Percentiles rank a stretch among this genome's conserved stretches.
Conservation (phyloP, 1,140 invertebrate genomes). For the Nephila pilipes region DNA sequence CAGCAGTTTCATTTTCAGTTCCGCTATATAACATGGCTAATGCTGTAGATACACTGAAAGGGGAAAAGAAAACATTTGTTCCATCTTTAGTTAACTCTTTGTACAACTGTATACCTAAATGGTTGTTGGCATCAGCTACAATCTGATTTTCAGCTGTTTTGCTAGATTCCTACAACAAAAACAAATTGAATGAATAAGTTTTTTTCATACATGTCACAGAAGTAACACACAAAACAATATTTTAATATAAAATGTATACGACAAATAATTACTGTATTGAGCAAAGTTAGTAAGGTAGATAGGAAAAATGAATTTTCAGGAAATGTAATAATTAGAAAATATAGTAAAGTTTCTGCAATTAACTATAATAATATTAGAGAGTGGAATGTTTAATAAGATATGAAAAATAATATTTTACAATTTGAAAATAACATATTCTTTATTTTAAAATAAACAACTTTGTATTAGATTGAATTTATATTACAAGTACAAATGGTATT, state of each 20-base stretch:
- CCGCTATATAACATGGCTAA: conserved; percentile 76
- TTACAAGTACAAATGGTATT: too few relatives aligned
- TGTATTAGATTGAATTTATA: too few relatives aligned
- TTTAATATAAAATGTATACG: not conserved
- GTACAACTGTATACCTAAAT: conserved; percentile 29
- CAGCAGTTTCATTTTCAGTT: conserved; percentile 56
- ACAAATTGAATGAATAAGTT: not conserved
- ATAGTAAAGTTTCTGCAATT: too few relatives aligned
- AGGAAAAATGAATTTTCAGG: too few relatives aligned
- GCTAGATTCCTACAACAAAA: not conserved
- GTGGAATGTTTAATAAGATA: too few relatives aligned
- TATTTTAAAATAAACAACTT: too few relatives aligned
- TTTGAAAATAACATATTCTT: too few relatives aligned
- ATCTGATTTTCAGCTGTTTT: not conserved
- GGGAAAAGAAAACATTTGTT: conserved; percentile 76
- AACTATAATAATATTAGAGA: too few relatives aligned
- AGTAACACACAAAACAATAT: not conserved
- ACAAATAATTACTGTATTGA: not conserved
- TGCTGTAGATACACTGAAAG: conserved; percentile 74
- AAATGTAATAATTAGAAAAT: too few relatives aligned
- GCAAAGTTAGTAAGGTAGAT: not conserved
- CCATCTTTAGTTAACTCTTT: conserved; percentile 13
- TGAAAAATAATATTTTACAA: too few relatives aligned
- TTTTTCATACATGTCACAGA: not conserved
- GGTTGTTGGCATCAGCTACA: conserved; percentile 1